Conservation (phyloP, 2,113 vertebrate species). For the Casuarius casuarius region DNA sequence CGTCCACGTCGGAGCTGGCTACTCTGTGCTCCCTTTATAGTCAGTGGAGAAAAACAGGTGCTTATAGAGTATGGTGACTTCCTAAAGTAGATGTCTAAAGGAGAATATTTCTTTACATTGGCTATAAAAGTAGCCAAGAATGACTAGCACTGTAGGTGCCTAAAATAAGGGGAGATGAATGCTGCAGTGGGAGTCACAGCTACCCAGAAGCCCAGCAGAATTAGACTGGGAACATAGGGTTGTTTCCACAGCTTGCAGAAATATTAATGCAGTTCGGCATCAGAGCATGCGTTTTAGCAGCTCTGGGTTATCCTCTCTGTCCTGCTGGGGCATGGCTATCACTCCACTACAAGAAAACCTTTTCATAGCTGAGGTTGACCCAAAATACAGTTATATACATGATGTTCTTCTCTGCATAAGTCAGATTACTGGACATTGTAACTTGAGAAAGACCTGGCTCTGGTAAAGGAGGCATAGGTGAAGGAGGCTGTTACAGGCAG, state of each 20-base stretch:
- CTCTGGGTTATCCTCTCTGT: not conserved
- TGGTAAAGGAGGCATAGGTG: fast-evolving
- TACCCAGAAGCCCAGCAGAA: not conserved
- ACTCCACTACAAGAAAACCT: not conserved
- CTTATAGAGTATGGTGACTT: not conserved
- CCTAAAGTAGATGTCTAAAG: not conserved
- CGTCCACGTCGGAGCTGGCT: not conserved
- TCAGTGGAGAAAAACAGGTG: not conserved
- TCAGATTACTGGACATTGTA: too few species aligned
- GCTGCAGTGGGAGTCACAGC: fast-evolving
- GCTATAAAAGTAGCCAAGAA: not conserved
- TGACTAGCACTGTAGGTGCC: not conserved
- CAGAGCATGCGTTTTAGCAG: not conserved
- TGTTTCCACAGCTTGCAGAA: not conserved
- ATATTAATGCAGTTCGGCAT: not conserved
- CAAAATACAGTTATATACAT: not conserved
- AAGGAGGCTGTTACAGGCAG: not conserved
- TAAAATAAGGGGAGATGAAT: not conserved
- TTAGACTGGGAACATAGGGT: fast-evolving
- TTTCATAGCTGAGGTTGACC: not conserved
- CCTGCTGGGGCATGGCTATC: not conserved
- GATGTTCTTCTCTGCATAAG: not conserved
- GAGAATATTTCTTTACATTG: not conserved
- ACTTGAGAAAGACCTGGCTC: not conserved
- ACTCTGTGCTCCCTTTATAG: not conserved